Base-by-base conservation (phyloP, 2,797 vertebrate genomes). In the Semotilus atromaculatus region DNA sequence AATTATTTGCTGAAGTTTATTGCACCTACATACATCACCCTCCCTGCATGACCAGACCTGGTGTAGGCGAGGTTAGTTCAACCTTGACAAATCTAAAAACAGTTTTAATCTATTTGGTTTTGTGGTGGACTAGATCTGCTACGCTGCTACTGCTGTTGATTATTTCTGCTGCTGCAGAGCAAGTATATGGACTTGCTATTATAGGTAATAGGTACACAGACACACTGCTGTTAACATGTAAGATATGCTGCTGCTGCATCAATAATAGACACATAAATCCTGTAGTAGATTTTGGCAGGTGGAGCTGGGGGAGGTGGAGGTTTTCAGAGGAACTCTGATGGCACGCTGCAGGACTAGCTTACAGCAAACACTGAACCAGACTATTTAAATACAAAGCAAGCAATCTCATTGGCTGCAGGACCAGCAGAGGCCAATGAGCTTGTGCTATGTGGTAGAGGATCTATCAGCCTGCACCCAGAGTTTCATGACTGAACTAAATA, bases 21-120 rank as follows among this genome's bases (percentile, higher is more conserved):
- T 51, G 48, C 48, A 51, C 16, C 4, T 18, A 18, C n/a, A n/a
- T 48, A 48, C 40, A 11, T 53, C 16, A 26, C 5, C 26, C 36
- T 75, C 5, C 10, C 23, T 79, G 51, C 75, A 78, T 40, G 68
- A 60, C 53, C 43, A 29, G 80, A 43, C 40, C 31, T 64, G 36
- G 43, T 86, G 26, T 19, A 62, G 21, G 21, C 43, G 64, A 73
- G 70, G 29, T 51, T 51, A 55, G 31, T n/a, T 58, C 3, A n/a
- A 11, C n/a, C 23, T 23, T 11, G 21, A 58, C 21, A 58, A 58
- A 21, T n/a, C 8, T 55, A 3, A 55, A 58, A n/a, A 58, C 18
- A 11, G 55, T n/a, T 58, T n/a, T n/a, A 58, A 58, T 11, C 9
- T 9, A n/a, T n/a, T 58, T 60, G 55, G 23, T 60, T 0, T 60